phyloP scores from a whole-genome alignment of 2,113 vertebrate genomes.

The Tupaia chinensis region DNA sequence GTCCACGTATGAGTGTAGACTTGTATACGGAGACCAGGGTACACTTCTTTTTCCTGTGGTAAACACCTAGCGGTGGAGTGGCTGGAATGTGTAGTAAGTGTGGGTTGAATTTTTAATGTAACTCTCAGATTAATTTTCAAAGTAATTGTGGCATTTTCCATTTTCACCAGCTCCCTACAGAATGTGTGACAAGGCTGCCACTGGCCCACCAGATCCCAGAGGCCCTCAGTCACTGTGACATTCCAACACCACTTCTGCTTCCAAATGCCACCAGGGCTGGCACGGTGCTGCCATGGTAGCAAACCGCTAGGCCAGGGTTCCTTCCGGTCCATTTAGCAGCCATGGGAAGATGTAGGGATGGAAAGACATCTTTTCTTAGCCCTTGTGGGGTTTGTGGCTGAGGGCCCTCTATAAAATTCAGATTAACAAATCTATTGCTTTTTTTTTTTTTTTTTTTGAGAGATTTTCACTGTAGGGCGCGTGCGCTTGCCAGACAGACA shows the following conservation, averaged over 20 bases:
- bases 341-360: neutral
- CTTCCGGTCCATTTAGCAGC: neutral
- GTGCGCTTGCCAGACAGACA: no score
- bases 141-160: neutral
- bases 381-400: no score
- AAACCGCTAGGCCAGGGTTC: neutral
- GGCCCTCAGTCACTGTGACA: neutral
- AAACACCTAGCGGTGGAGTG: neutral
- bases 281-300: neutral
- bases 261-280: neutral
- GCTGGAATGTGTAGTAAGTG: neutral
- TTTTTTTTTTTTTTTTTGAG: no score
- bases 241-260: neutral
- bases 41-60: neutral
- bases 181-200: neutral
- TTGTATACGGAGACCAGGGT: no score
- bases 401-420: neutral
- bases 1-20: no score
- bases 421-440: no score
- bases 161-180: neutral
- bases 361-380: neutral
- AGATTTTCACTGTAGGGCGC: no score
- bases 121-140: neutral
- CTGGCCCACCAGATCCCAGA: neutral
- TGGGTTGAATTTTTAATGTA: neutral